Base-by-base conservation (phyloP, 2,797 vertebrate genomes). In the Acipenser transmontanus region DNA sequence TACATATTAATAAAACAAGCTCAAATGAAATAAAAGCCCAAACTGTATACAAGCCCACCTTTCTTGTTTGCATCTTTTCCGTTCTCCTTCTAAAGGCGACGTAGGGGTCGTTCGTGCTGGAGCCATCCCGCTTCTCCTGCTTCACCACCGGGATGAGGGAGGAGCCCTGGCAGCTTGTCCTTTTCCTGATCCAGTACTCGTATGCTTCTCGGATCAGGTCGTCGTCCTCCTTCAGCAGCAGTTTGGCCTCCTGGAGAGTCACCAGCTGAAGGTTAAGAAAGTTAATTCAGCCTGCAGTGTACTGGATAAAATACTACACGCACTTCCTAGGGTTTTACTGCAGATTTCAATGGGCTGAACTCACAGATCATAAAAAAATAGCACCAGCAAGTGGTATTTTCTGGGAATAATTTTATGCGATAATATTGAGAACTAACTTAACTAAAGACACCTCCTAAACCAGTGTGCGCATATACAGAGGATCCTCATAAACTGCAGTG, bases 31-130 rank as follows among this genome's bases (percentile, higher is more conserved):
- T 34, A 34, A 34, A 34, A 34, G 34, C 34, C 34, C 34, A 34
- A 34, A 34, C 34, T 34, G 34, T 34, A 34, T 4, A 34, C 34
- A 34, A 34, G 63, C 90, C 66, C 10, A 98, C 97, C 91, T 98
- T 99, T 61, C 97, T 86, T 11, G 97, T 99, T 71, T 98, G 97
- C 97, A 99, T 99, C 88, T 99, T 99, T 84, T 99, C 96, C 0
- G 97, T 98, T 69, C 97, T 89, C 68, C 96, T 92, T 70, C 97
- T 89, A 80, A 99, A 99, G 81, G 96, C 97, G 84, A 99, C 96
- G 0, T 99, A 99, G 54, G 96, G 94, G 80, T 99, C 96, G 65
- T 91, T 93, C 80, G 96, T 97, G 88, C 95, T 98, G 73, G 97
- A 98, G 70, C 95, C 94, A 72, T 99, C 96, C 61, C 96, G 86